A percentile compares a stretch with the other conserved stretches of the same genome.
Evolutionary conservation across 53 echinoderm and acorn worm species (phyloP).

Genomic region (Paracentrotus lividus): DNA sequence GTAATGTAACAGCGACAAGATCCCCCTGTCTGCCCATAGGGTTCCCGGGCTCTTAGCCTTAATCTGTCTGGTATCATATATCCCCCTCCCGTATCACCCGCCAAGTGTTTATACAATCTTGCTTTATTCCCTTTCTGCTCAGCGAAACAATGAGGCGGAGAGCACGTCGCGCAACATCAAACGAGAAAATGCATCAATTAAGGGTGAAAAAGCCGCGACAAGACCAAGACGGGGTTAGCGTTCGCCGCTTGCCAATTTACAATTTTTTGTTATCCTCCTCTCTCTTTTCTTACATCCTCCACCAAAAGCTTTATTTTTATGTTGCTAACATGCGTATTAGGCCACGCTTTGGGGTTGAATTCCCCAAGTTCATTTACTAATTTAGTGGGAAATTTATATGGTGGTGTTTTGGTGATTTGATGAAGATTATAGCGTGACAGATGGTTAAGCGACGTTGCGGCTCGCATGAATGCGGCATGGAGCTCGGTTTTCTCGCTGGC

Average conservation of each 20-base stretch:
- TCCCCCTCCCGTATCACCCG: conserved; percentile 53
- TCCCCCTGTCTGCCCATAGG: background rate
- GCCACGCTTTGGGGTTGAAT: conserved; percentile 53
- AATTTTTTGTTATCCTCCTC: background rate
- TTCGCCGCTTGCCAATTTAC: conserved; percentile 70
- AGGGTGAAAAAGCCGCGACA: conserved; percentile 68
- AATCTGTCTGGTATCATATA: conserved; percentile 59
- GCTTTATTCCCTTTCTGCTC: conserved; percentile 55
- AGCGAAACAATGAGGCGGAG: conserved; percentile 54
- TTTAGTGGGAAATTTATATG: conserved; percentile 75
- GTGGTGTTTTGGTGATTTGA: conserved; percentile 76
- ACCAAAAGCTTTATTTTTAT: background rate
- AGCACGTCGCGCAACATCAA: conserved; percentile 57
- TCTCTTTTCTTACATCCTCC: conserved; percentile 15
- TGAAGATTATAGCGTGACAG: conserved; percentile 75
- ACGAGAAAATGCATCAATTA: conserved; percentile 72
- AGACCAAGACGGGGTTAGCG: conserved; percentile 49
- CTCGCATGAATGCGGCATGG: conserved; percentile 64
- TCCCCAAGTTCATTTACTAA: conserved; percentile 73
- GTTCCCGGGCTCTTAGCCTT: conserved; percentile 43
- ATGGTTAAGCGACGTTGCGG: conserved; percentile 65
- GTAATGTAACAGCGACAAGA: conserved; percentile 56
- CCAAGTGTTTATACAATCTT: conserved; percentile 73
- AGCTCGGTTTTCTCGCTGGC: conserved; percentile 59
- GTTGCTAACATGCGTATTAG: conserved; percentile 54